Evolutionary conservation across 1,140 invertebrate species (phyloP), one percentile per base, ranked within the genome.

Genomic region (Brachionus manjavacas): DNA sequence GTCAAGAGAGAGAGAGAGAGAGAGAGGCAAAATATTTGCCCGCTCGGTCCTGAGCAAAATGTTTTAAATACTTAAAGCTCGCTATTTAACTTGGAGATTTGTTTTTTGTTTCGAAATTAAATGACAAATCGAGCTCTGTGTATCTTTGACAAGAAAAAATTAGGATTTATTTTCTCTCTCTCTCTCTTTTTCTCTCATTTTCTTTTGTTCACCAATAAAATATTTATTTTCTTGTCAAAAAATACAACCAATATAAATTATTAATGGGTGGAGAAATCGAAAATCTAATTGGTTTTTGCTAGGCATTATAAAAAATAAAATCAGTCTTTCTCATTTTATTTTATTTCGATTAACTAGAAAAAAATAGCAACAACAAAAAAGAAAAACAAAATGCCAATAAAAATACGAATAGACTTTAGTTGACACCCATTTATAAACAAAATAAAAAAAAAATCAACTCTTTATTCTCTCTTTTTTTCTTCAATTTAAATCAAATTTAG

Each of bases 231-330:
- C 12, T 20, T 39, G 31, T 20, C 52, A 72, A 72, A 72, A 39
- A 72, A 39, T 39, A 72, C 8, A 72, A 72, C 28, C 35, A 72
- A 72, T 39, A 41, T 41, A 43, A 72, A 72, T 72, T 72, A 72
- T 72, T 72, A 43, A 72, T 72, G 68, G 68, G 68, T 72, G 68
- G 68, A 72, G 68, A 72, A 72, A 39, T 72, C 11, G 68, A 39
- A 39, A 72, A 72, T 72, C 68, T 72, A 72, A 72, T 72, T 72
- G 68, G 68, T 39, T 72, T 72, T 72, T 68, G 11, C 28, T 39
- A 39, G 14, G n/a, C 31, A 68, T 68, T 68, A 31, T 31, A 68
- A 68, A 31, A 35, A 68, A 68, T 31, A 68, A 68, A 68, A 31
- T 31, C 31, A 31, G 12, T 68, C 66, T 68, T 68, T 68, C 31